phyloP scores from a whole-genome alignment of 2,888 invertebrate species.

The Leptinotarsa juncta region DNA sequence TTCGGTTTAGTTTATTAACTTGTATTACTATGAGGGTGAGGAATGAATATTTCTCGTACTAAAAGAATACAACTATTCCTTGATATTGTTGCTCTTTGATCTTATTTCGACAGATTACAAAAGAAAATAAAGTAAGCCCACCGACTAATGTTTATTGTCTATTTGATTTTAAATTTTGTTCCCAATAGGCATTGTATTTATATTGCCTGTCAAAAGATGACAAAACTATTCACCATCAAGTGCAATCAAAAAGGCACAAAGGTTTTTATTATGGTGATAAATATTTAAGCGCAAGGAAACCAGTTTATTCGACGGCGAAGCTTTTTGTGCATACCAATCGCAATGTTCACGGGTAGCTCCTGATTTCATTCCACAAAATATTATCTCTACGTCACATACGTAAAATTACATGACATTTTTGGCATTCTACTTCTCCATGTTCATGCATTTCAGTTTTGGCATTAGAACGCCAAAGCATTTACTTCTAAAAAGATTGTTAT shows the following conservation, averaged over 20 bases:
- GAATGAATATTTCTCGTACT: no score
- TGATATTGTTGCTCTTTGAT: neutral
- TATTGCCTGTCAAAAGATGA: constrained; percentile 47
- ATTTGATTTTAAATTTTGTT: constrained; percentile 30
- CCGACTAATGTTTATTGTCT: neutral
- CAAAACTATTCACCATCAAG: constrained; percentile 48
- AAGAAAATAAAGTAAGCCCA: neutral
- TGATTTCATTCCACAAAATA: constrained; percentile 47
- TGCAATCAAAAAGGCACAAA: constrained; percentile 41
- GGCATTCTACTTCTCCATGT: neutral
- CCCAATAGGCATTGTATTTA: constrained; percentile 45
- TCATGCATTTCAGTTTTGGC: no score
- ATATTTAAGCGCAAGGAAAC: constrained; percentile 45
- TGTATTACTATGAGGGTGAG: no score
- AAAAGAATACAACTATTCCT: no score
- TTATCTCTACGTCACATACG: constrained; percentile 46
- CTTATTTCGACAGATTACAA: neutral
- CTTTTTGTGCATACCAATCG: constrained; percentile 32
- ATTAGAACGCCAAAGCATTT: no score
- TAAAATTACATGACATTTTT: neutral
- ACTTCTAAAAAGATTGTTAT: no score
- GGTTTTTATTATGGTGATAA: constrained; percentile 49
- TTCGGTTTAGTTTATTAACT: no score
- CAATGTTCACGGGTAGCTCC: constrained; percentile 38
- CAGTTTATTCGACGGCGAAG: constrained; percentile 45